Evolutionary conservation across 1,140 invertebrate species (phyloP).

Genomic region (Scaptomyza graminum): DNA sequence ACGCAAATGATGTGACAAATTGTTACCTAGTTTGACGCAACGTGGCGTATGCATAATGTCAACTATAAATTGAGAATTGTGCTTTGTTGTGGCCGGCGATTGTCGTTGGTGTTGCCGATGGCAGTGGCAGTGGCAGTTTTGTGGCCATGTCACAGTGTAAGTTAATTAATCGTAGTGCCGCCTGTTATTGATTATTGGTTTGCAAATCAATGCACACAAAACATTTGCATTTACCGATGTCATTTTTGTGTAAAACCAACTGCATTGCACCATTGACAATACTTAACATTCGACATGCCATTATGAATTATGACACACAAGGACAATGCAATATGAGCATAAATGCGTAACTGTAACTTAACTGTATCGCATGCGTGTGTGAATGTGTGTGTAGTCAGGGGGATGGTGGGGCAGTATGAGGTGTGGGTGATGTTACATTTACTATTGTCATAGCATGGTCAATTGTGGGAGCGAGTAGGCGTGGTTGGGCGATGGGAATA

Average conservation of each 20-base stretch:
- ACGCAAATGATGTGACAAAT: slow-evolving; percentile 16
- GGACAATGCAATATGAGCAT: not conserved
- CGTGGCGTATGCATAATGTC: slow-evolving; percentile 22
- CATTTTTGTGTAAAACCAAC: no score
- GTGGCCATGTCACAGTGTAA: slow-evolving; percentile 5
- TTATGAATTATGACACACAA: slow-evolving; percentile 8
- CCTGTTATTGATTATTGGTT: not conserved
- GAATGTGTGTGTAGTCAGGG: not conserved
- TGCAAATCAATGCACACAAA: not conserved
- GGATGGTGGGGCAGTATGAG: not conserved
- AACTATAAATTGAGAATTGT: slow-evolving; percentile 10
- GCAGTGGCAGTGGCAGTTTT: not conserved
- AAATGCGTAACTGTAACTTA: not conserved
- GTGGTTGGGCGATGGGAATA: not conserved
- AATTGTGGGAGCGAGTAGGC: not conserved
- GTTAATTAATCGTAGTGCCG: slow-evolving; percentile 21
- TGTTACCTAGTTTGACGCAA: slow-evolving; percentile 5
- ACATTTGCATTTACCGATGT: slow-evolving; percentile 2
- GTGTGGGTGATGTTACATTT: not conserved
- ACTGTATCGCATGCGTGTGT: not conserved
- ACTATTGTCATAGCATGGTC: slow-evolving; percentile 17
- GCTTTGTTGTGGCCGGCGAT: not conserved
- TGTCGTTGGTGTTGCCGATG: not conserved
- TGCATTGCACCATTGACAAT: no score
- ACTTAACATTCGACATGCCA: no score